phyloP scores from a whole-genome alignment of 2,113 vertebrate species.

The Oryctolagus cuniculus region DNA sequence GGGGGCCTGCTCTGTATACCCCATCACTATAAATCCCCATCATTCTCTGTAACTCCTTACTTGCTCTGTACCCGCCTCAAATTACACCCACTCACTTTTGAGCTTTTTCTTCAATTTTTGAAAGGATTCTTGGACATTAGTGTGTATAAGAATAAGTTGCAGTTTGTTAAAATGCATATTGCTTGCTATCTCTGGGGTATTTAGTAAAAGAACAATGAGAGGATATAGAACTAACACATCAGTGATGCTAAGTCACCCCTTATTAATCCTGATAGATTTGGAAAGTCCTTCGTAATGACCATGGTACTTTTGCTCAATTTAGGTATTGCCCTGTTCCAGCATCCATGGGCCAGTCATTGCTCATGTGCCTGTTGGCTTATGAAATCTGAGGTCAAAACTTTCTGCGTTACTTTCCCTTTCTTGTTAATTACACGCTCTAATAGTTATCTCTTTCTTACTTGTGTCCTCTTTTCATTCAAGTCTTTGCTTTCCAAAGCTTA shows the following conservation, averaged over 20 bases:
- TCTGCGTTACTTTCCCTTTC: background rate
- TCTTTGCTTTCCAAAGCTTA: background rate
- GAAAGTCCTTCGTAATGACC: background rate
- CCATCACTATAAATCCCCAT: background rate
- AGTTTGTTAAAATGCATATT: background rate
- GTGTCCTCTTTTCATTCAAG: background rate
- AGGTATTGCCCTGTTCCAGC: background rate
- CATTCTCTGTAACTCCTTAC: background rate
- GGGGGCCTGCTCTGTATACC: background rate
- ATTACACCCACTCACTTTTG: background rate
- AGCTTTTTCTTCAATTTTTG: background rate
- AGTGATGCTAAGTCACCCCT: background rate
- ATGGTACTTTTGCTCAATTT: background rate
- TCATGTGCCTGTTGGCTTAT: background rate
- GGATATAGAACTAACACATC: background rate
- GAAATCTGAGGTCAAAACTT: background rate
- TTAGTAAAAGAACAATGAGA: background rate
- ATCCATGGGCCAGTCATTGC: background rate
- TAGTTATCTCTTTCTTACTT: background rate
- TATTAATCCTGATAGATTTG: background rate
- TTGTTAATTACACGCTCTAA: background rate
- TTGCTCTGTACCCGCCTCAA: background rate
- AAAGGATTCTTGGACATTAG: background rate
- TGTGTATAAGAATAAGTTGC: background rate
- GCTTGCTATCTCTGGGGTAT: background rate